Evolutionary conservation across 2,797 vertebrate genomes (phyloP).

Genomic region (Fratercula arctica): DNA sequence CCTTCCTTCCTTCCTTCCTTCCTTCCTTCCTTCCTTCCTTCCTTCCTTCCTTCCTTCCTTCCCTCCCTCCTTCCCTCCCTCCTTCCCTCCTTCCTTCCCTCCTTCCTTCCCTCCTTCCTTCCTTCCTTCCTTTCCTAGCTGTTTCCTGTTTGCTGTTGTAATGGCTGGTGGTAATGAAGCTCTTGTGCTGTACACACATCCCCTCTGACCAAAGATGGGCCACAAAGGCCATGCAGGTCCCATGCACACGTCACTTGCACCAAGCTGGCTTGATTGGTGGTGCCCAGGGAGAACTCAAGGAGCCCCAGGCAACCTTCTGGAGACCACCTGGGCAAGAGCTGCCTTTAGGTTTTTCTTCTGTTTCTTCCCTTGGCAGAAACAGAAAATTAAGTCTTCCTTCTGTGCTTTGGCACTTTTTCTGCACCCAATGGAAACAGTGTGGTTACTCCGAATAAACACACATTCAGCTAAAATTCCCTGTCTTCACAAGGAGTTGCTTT

Average conservation of each 20-base stretch:
- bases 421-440: not conserved
- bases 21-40: too few relatives aligned
- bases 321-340: not conserved
- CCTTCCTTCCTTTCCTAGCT: not conserved
- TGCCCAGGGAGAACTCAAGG: not conserved
- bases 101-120: too few relatives aligned
- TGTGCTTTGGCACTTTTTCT: not conserved
- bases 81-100: too few relatives aligned
- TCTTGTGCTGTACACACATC: not conserved
- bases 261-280: not conserved
- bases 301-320: not conserved
- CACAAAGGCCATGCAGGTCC: fast-evolving
- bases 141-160: not conserved
- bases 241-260: fast-evolving
- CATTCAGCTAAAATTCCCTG: not conserved
- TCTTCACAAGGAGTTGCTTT: not conserved
- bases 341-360: not conserved
- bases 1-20: too few relatives aligned
- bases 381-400: not conserved
- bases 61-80: too few relatives aligned
- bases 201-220: not conserved
- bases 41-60: too few relatives aligned
- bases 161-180: not conserved
- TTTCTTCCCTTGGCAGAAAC: not conserved
- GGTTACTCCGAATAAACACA: not conserved